Conservation (phyloP, 2,797 vertebrate species). For the Catharus ustulatus region DNA sequence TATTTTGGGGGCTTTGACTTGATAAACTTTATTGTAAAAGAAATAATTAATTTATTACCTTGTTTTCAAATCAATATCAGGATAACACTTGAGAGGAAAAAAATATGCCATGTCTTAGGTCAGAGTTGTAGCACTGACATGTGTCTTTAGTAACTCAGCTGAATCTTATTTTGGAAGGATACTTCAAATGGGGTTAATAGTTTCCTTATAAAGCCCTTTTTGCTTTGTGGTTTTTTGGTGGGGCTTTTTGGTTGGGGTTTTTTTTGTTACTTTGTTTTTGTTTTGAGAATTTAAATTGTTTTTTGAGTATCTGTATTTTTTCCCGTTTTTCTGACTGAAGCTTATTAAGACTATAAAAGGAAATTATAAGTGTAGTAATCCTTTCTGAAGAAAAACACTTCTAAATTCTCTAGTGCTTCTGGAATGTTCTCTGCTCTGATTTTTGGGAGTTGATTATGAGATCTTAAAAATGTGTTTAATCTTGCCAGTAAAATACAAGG, state of each 20-base stretch:
- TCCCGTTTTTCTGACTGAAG: neutral
- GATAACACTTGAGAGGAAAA: neutral
- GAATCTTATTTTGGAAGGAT: neutral
- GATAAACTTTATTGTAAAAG: neutral
- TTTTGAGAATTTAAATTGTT: neutral
- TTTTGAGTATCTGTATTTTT: slow-evolving; percentile 5
- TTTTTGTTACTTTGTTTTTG: neutral
- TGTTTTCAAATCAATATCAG: neutral
- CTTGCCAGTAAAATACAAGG: neutral
- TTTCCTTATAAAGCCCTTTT: neutral
- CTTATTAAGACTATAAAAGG: slow-evolving; percentile 33
- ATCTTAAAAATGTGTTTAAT: neutral
- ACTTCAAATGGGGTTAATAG: neutral
- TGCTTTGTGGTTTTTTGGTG: neutral
- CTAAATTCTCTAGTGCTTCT: slow-evolving; percentile 26
- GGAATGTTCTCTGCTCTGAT: slow-evolving; percentile 51
- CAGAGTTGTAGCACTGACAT: neutral
- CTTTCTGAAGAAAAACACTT: slow-evolving; percentile 30
- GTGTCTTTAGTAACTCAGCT: neutral
- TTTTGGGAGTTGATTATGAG: neutral
- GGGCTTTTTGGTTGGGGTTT: neutral
- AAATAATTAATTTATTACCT: slow-evolving; percentile 6
- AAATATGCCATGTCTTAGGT: neutral
- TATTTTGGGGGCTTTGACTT: slow-evolving; percentile 8
- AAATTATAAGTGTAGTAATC: slow-evolving; percentile 22